Evolutionary conservation across 2,888 invertebrate genomes (phyloP).

Genomic region (Lasioglossum morio): DNA sequence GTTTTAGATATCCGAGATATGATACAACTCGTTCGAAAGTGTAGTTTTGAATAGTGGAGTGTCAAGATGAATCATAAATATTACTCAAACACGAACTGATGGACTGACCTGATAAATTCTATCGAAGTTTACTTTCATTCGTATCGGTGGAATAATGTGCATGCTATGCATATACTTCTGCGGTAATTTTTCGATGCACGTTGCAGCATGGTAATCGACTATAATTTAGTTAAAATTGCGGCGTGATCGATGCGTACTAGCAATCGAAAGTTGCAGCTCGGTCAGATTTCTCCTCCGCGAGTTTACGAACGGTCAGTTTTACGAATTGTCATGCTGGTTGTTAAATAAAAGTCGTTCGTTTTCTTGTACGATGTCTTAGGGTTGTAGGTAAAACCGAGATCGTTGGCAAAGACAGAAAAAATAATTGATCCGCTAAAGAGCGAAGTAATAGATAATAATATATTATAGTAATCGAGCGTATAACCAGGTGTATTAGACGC

Average conservation of each 20-base stretch:
- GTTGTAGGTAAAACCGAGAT: not conserved
- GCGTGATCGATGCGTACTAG: not conserved
- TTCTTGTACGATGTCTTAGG: not conserved
- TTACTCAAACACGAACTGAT: not conserved
- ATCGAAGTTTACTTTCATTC: not conserved
- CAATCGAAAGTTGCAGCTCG: not conserved
- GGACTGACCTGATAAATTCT: not conserved
- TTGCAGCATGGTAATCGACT: not conserved
- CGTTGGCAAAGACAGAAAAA: not conserved
- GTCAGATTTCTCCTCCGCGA: not conserved
- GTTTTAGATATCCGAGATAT: not conserved
- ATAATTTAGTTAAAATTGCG: not conserved
- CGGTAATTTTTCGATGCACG: not conserved
- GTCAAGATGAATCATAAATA: not conserved
- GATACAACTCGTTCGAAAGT: not conserved
- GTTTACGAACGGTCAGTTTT: not conserved
- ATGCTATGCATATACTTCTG: not conserved
- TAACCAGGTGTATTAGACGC: constrained; percentile 6
- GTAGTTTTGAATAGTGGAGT: not conserved
- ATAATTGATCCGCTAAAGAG: not conserved
- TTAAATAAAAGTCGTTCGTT: not conserved
- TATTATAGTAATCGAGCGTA: constrained; percentile 2
- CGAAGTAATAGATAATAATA: not conserved
- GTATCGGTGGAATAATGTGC: not conserved
- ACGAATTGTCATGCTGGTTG: not conserved